Evolutionary conservation across 2,113 vertebrate species (phyloP).

Genomic region (Nothobranchius furzeri): DNA sequence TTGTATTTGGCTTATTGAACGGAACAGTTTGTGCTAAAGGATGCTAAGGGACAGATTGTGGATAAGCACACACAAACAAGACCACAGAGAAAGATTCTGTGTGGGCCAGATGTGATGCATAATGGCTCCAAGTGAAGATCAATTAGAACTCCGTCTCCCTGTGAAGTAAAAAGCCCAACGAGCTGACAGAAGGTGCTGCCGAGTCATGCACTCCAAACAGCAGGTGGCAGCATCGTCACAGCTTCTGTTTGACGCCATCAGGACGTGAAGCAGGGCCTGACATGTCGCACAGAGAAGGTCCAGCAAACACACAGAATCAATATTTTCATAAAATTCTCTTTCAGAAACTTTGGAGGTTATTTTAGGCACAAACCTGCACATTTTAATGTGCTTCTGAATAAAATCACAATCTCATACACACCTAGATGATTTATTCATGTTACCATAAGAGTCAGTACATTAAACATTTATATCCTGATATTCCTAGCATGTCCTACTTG

Average conservation of each 20-base stretch:
- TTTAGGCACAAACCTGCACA: constrained; percentile 12
- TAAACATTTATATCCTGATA: constrained; percentile 66
- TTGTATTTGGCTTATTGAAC: constrained; percentile 53
- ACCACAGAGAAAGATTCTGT: constrained; percentile 23
- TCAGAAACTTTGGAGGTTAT: constrained; percentile 25
- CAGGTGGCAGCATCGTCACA: constrained; percentile 76
- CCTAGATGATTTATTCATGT: constrained; percentile 64
- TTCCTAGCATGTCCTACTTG: constrained; percentile 49
- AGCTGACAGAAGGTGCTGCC: not conserved
- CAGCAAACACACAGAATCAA: constrained; percentile 32
- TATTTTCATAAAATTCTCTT: constrained; percentile 24
- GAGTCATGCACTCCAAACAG: constrained; percentile 37
- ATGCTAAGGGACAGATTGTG: constrained; percentile 29
- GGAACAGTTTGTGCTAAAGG: constrained; percentile 52
- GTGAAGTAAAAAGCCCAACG: constrained; percentile 11
- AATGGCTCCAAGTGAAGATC: constrained; percentile 43
- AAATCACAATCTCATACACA: constrained; percentile 39
- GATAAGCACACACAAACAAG: constrained; percentile 13
- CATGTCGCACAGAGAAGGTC: constrained; percentile 44
- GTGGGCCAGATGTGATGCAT: constrained; percentile 52
- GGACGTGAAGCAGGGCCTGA: constrained; percentile 37
- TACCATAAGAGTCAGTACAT: constrained; percentile 50
- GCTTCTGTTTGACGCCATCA: constrained; percentile 30
- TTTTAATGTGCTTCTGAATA: constrained; percentile 17
- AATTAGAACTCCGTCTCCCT: constrained; percentile 42